Percentiles rank a stretch among this genome's conserved stretches.
Evolutionary conservation across 2,797 vertebrate genomes (phyloP).

Genomic region (Nasua narica): DNA sequence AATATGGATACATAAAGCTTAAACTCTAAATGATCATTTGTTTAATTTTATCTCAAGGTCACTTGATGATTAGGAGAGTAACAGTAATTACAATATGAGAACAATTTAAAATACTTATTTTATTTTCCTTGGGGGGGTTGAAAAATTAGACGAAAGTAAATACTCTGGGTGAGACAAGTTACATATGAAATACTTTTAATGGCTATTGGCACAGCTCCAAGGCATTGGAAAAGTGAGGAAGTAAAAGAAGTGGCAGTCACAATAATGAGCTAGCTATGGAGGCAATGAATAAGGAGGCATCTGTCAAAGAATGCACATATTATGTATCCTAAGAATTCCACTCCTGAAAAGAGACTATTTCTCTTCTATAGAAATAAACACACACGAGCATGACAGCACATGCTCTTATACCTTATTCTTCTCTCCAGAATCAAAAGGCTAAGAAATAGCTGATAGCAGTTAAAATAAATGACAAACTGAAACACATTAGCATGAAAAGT

Average conservation of each 20-base stretch:
- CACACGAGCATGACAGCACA: not conserved
- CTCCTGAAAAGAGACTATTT: not conserved
- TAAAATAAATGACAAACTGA: not conserved
- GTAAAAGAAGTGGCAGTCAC: not conserved
- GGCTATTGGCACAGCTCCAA: not conserved
- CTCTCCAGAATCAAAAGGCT: not conserved
- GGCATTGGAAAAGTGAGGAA: not conserved
- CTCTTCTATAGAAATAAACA: not conserved
- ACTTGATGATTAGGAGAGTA: not conserved
- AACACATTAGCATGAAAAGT: not conserved
- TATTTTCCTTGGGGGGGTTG: not conserved
- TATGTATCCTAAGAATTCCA: not conserved
- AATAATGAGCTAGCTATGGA: not conserved
- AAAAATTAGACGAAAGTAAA: not conserved
- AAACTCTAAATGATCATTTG: not conserved
- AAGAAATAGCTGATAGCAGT: not conserved
- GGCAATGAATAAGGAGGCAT: not conserved
- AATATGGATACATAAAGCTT: not conserved
- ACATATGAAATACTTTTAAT: not conserved
- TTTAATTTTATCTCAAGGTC: not conserved
- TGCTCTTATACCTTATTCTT: not conserved
- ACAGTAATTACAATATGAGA: not conserved
- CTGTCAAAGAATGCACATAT: not conserved
- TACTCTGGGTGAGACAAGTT: not conserved
- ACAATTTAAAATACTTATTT: not conserved